phyloP scores from a whole-genome alignment of 1,140 invertebrate genomes.

The Sinella curviseta region DNA sequence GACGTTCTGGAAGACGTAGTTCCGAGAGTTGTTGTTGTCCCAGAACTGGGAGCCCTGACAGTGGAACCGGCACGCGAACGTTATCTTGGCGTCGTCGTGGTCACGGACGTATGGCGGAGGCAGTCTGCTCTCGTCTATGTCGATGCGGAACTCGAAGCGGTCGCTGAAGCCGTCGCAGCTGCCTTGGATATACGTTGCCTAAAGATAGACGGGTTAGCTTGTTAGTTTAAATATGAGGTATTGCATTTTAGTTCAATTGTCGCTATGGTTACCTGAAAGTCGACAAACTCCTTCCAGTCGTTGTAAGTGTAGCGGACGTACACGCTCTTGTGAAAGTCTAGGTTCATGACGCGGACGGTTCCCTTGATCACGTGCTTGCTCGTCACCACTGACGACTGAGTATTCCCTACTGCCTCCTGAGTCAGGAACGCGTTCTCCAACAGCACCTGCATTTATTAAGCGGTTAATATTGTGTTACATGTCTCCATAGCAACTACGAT shows the following conservation, averaged over 20 bases:
- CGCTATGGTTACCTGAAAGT: slow-evolving; percentile 63
- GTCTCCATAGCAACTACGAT: too few relatives aligned
- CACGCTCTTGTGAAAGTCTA: slow-evolving; percentile 89
- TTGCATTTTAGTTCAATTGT: neutral
- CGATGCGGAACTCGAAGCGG: slow-evolving; percentile 74
- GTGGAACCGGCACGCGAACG: slow-evolving; percentile 80
- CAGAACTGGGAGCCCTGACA: slow-evolving; percentile 81
- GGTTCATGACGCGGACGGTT: slow-evolving; percentile 80
- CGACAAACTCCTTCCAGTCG: slow-evolving; percentile 78
- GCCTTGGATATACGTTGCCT: slow-evolving; percentile 74
- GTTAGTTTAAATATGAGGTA: too few relatives aligned
- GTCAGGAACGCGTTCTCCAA: slow-evolving; percentile 79
- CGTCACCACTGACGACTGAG: slow-evolving; percentile 46
- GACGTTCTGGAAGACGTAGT: slow-evolving; percentile 79
- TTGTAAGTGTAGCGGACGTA: slow-evolving; percentile 82
- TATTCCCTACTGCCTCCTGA: neutral
- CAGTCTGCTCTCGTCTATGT: slow-evolving; percentile 59
- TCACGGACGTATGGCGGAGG: slow-evolving; percentile 56
- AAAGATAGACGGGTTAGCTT: slow-evolving; percentile 40
- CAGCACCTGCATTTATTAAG: slow-evolving; percentile 35
- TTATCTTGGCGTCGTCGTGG: slow-evolving; percentile 71
- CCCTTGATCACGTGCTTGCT: slow-evolving; percentile 76
- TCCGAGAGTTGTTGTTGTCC: slow-evolving; percentile 76
- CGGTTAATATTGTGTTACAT: too few relatives aligned
- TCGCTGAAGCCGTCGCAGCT: slow-evolving; percentile 93